Evolutionary conservation across 2,888 invertebrate species (phyloP), one percentile per base, ranked within the genome.

Genomic region (Eupithecia centaureata): DNA sequence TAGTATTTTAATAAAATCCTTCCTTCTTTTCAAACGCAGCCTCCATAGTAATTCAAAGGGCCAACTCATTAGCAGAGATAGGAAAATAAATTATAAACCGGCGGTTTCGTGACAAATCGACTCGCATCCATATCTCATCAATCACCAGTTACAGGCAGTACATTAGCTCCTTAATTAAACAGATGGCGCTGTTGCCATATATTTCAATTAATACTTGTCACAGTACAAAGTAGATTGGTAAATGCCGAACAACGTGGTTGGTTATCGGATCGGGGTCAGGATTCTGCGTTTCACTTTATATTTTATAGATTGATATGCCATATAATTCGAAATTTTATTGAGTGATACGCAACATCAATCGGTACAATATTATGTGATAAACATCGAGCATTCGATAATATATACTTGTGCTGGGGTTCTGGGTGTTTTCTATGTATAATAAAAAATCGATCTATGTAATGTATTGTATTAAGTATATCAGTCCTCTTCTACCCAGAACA

Each of bases 141-240:
- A 91, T 91, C 91, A 91, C 82, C 83, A 79, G 81, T 12, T 47
- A 47, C 84, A 83, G 82, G 83, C 87, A 85, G 88, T 91, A 88
- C 88, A 90, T 90, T 89, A 87, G 86, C 88, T 89, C 89, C 90
- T 90, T 92, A 91, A 91, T 92, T 91, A 90, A 91, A 86, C 91
- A 92, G 90, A 87, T 91, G 92, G 85, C 86, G 80, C 80, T 78
- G 79, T 75, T 80, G 82, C 88, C 88, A 90, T 90, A 90, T 87
- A 88, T 91, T 89, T 89, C 90, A 91, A 91, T 92, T 92, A 91
- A 91, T 91, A 86, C 86, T 82, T 87, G 89, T 91, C 91, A 89
- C 84, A 81, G 79, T 82, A 85, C 86, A 86, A 87, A 86, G 86
- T 88, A 86, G 84, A 33, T 57, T n/a, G 57, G 57, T 56, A 57